Base-by-base conservation (phyloP, 2,797 vertebrate genomes). In the Gymnopithys bicolor region DNA sequence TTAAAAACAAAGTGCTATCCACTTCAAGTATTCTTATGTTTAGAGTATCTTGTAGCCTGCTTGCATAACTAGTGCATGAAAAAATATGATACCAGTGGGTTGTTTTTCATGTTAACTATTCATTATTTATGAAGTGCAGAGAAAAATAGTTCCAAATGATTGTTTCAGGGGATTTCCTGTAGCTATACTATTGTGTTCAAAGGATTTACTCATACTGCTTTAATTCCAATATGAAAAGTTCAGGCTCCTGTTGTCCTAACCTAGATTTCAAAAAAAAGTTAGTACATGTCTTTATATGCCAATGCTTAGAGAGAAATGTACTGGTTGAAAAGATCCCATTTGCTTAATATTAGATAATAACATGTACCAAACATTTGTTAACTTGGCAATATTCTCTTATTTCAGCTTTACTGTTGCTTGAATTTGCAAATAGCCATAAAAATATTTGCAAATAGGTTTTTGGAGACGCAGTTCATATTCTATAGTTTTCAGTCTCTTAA, bases 111-210 rank as follows among this genome's bases (percentile, higher is more conserved):
- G 96, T 94, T 82, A 82, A 48, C 68, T 91, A 89, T 97, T 97
- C 93, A 97, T 98, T 98, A 97, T 97, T 97, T 97, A 97, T 97
- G 96, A 97, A 96, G 87, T 93, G 75, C 81, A 91, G 90, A 94
- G 85, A 80, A 93, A 96, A 97, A 96, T 82, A 97, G 91, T 96
- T 96, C 92, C 90, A 96, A 96, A 96, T 96, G 5, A 91, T 97
- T 96, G 89, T 97, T 98, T 95, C 94, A 70, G 93, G 96, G 92
- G 53, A 89, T 96, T 95, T 98, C 95, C 81, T 96, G 66, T 83
- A 96, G 95, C 86, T 96, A 14, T 74, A 51, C 60, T 63, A 55
- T 95, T 96, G 93, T 96, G 68, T 96, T 97, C 93, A 93, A 91
- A 97, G 93, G 74, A 87, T 91, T 95, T 94, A 55, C 48, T 94